Evolutionary conservation across 2,113 vertebrate genomes (phyloP), one percentile per base, ranked within the genome.

Genomic region (Atrichornis clamosus): DNA sequence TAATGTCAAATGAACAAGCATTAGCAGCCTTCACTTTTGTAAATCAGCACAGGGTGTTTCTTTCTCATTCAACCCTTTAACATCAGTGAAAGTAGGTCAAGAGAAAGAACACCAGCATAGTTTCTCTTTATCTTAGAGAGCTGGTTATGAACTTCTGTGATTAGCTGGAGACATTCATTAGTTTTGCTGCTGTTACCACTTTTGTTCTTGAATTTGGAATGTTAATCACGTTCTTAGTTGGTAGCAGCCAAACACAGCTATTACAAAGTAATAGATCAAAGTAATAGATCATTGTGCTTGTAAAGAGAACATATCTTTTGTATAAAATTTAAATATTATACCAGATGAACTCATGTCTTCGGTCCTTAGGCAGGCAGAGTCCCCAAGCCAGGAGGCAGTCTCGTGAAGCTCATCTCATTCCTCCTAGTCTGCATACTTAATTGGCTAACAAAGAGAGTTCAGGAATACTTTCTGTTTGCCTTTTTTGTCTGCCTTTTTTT

Each of bases 181-280:
- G 53, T 90, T 93, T 92, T 92, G 83, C 58, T 58, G 47, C 86
- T 92, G 70, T 94, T 90, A 59, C 86, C 22, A 15, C 89, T 97
- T 94, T 85, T 79, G 87, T 37, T 92, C 87, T 73, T 90, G 65
- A 67, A 60, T 77, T 97, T 35, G 4, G 91, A 96, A 97, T 95
- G 93, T 87, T 96, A 82, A 95, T 92, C 93, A 91, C 37, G 42
- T 95, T 93, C 67, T 24, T 69, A 52, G 79, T 89, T 86, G 69
- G 69, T 68, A 89, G 79, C 96, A 96, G 94, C 96, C 93, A 94
- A 96, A 89, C 47, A 19, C 85, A 79, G 82, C 79, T 93, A 44
- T 93, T 88, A 79, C 44, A 80, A 60, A 90, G 89, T 60, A 55
- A 68, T 50, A 85, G 88, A 85, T 95, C 77, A 87, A 50, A 84